phyloP scores from a whole-genome alignment of 2,113 vertebrate genomes.

The Pollimyrus isidori region DNA sequence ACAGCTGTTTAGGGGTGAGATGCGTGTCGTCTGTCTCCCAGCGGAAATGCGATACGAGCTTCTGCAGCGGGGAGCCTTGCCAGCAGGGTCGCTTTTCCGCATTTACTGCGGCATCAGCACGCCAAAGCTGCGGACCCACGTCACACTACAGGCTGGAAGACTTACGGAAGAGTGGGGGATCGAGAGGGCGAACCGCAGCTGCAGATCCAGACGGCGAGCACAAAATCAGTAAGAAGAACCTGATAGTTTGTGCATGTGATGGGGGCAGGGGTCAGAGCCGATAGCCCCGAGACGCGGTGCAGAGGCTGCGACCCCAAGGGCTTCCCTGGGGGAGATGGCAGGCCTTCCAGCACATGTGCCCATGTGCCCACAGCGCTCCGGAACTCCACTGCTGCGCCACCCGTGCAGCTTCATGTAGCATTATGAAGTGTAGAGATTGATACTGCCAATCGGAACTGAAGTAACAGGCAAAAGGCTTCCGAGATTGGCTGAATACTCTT shows the following conservation, averaged over 20 bases:
- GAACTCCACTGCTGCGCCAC: background rate
- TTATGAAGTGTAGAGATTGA: background rate
- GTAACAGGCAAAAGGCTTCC: background rate
- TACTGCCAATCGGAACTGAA: background rate
- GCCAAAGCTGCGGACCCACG: background rate
- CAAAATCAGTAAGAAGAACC: background rate
- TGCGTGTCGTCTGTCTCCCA: no score
- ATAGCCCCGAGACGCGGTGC: background rate
- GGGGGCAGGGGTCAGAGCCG: background rate
- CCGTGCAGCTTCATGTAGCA: background rate
- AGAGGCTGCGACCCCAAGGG: background rate
- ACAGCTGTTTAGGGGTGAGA: background rate
- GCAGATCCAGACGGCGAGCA: no score
- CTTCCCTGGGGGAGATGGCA: background rate
- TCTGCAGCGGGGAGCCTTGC: background rate
- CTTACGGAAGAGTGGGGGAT: background rate
- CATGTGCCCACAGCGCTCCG: no score
- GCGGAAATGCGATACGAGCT: background rate
- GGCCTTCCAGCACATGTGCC: background rate
- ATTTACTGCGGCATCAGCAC: background rate
- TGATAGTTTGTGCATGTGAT: background rate
- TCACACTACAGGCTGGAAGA: background rate
- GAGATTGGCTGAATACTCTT: background rate
- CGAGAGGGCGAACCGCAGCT: background rate
- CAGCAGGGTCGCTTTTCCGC: background rate